Conservation (phyloP, 2,888 invertebrate species). For the Terebella lapidaria region DNA sequence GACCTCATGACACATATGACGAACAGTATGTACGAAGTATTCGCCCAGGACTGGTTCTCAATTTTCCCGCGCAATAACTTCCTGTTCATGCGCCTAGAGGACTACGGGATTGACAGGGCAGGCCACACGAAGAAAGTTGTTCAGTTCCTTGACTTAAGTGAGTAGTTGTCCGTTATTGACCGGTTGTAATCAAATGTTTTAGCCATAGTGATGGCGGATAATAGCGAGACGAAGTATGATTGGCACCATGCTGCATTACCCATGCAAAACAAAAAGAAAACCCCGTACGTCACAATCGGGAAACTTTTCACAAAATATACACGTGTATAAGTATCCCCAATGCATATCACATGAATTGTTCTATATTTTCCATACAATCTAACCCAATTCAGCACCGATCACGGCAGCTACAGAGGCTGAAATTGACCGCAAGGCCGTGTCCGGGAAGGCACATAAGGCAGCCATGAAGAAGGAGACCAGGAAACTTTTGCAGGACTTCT, state of each 20-base stretch:
- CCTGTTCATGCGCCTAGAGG: background rate
- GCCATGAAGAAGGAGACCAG: background rate
- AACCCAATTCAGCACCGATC: background rate
- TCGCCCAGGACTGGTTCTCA: background rate
- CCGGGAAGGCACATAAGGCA: background rate
- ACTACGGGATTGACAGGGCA: background rate
- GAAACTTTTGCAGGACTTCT: background rate
- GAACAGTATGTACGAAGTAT: slow-evolving; percentile 3
- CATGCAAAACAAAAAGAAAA: too few species aligned
- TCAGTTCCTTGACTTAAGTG: background rate
- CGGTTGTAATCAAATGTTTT: too few species aligned
- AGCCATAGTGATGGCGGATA: too few species aligned
- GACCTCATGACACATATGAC: slow-evolving; percentile 1
- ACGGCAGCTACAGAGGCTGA: background rate
- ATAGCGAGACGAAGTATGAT: too few species aligned
- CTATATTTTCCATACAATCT: too few species aligned
- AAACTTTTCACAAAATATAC: too few species aligned
- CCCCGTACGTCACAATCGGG: too few species aligned
- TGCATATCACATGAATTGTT: too few species aligned
- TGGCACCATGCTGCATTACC: too few species aligned
- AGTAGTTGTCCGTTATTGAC: too few species aligned
- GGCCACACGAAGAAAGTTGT: background rate
- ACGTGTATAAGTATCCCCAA: too few species aligned
- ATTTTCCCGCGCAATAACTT: background rate
- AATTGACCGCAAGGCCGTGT: background rate